Evolutionary conservation across 2,113 vertebrate species (phyloP).

Genomic region (Amphiprion ocellaris): DNA sequence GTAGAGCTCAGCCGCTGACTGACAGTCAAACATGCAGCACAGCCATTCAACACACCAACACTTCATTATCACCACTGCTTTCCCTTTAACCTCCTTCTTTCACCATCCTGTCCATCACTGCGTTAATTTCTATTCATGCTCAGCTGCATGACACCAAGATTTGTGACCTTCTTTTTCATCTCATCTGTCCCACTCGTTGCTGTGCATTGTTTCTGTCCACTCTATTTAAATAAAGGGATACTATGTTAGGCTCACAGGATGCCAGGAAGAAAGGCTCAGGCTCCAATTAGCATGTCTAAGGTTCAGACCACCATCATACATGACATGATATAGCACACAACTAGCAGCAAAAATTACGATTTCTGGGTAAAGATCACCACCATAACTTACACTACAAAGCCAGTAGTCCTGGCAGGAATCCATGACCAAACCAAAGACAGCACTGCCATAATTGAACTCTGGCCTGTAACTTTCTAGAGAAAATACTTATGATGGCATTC

Average conservation of each 20-base stretch:
- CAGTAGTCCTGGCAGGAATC: background rate
- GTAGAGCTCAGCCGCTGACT: slow-evolving; percentile 27
- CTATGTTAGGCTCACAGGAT: slow-evolving; percentile 10
- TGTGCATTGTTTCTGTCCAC: background rate
- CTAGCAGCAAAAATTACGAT: background rate
- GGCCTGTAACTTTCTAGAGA: background rate
- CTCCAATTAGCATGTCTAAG: background rate
- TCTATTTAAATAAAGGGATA: slow-evolving; percentile 25
- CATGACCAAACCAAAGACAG: too few species aligned
- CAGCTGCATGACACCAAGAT: slow-evolving; percentile 1
- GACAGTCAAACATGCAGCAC: slow-evolving; percentile 38
- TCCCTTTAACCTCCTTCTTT: slow-evolving; percentile 11
- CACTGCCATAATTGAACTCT: background rate
- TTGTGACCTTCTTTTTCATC: slow-evolving; percentile 12
- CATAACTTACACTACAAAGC: background rate
- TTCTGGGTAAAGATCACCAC: background rate
- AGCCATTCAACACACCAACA: slow-evolving; percentile 28
- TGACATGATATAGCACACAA: too few species aligned
- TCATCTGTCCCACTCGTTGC: background rate
- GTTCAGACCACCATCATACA: too few species aligned
- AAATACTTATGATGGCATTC: too few species aligned
- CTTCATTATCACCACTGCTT: slow-evolving; percentile 42
- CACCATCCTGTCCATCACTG: slow-evolving; percentile 6
- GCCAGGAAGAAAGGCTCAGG: slow-evolving; percentile 30
- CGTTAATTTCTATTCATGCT: slow-evolving; percentile 20